Evolutionary conservation across 2,888 invertebrate species (phyloP), one percentile per base, ranked within the genome.

Genomic region (Pyrrhosoma nymphula): DNA sequence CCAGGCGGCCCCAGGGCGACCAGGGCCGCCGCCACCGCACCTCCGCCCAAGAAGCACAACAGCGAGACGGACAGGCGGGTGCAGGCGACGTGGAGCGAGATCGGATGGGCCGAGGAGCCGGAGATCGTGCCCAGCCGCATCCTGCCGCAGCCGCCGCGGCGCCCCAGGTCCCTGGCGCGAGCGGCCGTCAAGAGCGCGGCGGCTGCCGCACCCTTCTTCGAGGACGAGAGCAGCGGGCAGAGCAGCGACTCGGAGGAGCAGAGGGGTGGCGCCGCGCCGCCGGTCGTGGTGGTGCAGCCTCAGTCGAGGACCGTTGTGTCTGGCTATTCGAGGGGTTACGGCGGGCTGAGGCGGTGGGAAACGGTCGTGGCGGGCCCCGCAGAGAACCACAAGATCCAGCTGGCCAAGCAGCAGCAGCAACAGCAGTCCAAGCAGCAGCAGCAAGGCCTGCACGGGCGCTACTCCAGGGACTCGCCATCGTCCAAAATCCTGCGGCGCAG

Each of bases 111-210:
- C 0, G 95, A 95, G 39, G 98, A 98, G 96, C 97, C 97, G 88
- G 98, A 98, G 96, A 98, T 98, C 91, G 97, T 99, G 2, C 99
- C 98, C 0, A 98, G 98, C 0, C 98, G 98, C 96, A 97, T 99
- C 95, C 97, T 98, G 95, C 98, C 99, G 0, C 98, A 98, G 96
- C 98, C 99, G 91, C 98, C 98, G 0, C 97, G 98, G 96, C 98
- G 98, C 96, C 97, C 98, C 0, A 98, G 98, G 2, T 90, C 95
- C 30, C 56, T 95, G 75, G 95, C 91, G 23, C 90, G 90, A 0
- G 90, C 75, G n/a, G 47, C 69, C 26, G 82, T 69, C 26, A 75
- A 75, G n/a, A 47, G 56, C 35, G 95, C 69, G 0, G 95, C 90
- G 2, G 55, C 90, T 0, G 35, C 75, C 10, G 91, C 90, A 8